Base-by-base conservation (phyloP, 2,888 invertebrate species). In the Himalopsyche tibetana region DNA sequence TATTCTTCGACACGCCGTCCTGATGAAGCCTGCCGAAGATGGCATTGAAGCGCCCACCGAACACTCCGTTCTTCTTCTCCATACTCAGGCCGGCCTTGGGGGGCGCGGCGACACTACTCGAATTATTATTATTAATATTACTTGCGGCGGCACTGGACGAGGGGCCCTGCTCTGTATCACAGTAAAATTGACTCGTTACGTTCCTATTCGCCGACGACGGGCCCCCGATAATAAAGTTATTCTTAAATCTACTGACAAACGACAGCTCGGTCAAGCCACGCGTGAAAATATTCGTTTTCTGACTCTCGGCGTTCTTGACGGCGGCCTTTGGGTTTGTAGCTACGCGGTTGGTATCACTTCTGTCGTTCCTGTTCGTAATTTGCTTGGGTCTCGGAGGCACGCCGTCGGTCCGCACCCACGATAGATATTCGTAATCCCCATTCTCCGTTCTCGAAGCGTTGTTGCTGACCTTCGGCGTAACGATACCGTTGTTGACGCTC, bases 191-290 rank as follows among this genome's bases (percentile, higher is more conserved):
- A 85, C 87, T 87, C 15, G 80, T 80, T 45, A 42, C 42, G 28
- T 42, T 45, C 17, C 19, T 80, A 45, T 51, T 80, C 4, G 45
- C 4, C 42, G n/a, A 45, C 38, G n/a, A 17, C n/a, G 40, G 45
- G 19, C 5, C 17, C 11, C 42, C 42, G 11, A 80, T 80, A 17
- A 86, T 63, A 81, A 86, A 86, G 55, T 83, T 74, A 36, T 92
- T 92, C 0, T 91, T 89, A 2, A 93, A 85, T 28, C 92, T 89
- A 0, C 91, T 92, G 36, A 93, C 86, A 0, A 93, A 85, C 0
- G 93, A 93, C 5, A 93, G 84, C 55, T 93, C 93, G 0, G 93
- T 93, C 0, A 93, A 85, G 0, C 93, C 93, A 0, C 93, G 90
- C 89, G 91, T 92, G 92, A 93, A 93, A 51, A 93, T 63, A 38